phyloP scores from a whole-genome alignment of 92 coral and sea anemone genomes.

The Epizoanthus illoricatus region DNA sequence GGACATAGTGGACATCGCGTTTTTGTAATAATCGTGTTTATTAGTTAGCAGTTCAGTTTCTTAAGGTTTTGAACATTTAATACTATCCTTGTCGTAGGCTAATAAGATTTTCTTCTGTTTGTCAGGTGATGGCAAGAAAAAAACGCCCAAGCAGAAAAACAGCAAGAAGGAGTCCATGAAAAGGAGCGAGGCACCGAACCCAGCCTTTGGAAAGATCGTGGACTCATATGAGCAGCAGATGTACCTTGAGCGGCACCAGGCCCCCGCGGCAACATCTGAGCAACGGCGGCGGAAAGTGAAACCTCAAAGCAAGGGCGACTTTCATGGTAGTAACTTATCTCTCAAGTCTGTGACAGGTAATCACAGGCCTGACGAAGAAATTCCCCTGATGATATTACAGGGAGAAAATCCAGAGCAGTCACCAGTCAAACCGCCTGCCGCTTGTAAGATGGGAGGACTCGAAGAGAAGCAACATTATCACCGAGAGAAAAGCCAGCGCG shows the following conservation, averaged over 20 bases:
- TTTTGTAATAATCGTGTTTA: neutral
- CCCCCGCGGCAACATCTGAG: neutral
- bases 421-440: neutral
- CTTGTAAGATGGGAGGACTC: neutral
- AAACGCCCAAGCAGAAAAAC: neutral
- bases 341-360: neutral
- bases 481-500: neutral
- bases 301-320: neutral
- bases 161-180: conserved; percentile 3
- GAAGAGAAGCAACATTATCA: neutral
- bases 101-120: neutral
- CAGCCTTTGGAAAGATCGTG: conserved; percentile 29
- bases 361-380: conserved; percentile 14
- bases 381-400: neutral
- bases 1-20: no score
- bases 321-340: neutral
- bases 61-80: neutral
- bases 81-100: neutral
- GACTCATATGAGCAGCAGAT: conserved; percentile 7
- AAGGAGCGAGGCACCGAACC: neutral
- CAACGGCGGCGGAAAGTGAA: neutral
- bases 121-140: conserved; percentile 1
- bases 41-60: neutral
- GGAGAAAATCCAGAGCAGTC: conserved; percentile 1
- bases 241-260: conserved; percentile 12